phyloP scores from a whole-genome alignment of 2,113 vertebrate genomes.

The Sander vitreus region DNA sequence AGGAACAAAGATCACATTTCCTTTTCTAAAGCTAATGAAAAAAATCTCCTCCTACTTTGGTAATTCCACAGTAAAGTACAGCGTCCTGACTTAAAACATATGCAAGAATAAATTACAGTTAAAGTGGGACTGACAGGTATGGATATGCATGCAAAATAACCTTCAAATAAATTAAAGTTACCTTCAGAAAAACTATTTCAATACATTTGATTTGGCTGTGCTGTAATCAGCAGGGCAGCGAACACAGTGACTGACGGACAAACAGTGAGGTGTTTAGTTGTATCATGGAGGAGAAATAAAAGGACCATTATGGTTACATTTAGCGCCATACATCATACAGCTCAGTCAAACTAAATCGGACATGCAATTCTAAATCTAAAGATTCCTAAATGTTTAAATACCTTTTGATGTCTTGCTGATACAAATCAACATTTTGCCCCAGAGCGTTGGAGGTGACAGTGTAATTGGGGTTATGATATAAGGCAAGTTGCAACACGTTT shows the following conservation, averaged over 20 bases:
- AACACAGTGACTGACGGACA: not conserved
- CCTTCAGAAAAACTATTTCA: constrained; percentile 7
- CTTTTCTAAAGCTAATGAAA: not conserved
- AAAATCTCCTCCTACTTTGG: constrained; percentile 21
- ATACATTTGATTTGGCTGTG: not conserved
- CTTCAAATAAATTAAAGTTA: not conserved
- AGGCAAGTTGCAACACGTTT: constrained; percentile 37
- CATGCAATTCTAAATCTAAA: not conserved
- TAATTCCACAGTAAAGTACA: constrained; percentile 30
- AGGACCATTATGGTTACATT: not conserved
- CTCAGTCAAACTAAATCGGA: not conserved
- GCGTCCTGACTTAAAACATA: constrained; percentile 26
- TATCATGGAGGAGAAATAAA: not conserved
- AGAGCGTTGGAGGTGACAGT: constrained; percentile 42
- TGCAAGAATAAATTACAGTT: constrained; percentile 3
- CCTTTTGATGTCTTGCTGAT: not conserved
- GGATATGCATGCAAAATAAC: constrained; percentile 28
- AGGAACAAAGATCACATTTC: constrained; percentile 21
- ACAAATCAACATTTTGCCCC: not conserved
- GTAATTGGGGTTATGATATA: constrained; percentile 9
- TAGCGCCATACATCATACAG: not conserved
- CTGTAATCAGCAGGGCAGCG: constrained; percentile 25
- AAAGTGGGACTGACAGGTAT: constrained; percentile 6
- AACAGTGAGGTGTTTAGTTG: not conserved
- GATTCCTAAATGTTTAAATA: not conserved